Base-by-base conservation (phyloP, 2,888 invertebrate genomes). In the Pomacea canaliculata region DNA sequence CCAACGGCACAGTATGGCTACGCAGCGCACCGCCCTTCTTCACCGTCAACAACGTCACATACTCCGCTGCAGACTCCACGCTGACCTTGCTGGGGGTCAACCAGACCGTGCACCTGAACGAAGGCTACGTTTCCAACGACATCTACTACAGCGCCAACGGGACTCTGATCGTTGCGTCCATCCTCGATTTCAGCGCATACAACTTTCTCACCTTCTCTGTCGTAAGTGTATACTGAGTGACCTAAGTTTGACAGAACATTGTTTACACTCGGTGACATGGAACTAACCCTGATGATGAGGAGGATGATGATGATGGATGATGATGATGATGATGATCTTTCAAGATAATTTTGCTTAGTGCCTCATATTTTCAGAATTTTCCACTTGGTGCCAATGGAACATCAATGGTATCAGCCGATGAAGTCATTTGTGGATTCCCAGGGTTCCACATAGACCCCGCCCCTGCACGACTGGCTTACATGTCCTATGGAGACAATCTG, bases 341-440 rank as follows among this genome's bases (percentile, higher is more conserved):
- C 51, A 56, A 56, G 16, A 56, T 0, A 0, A 56, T 56, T 37
- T 37, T 37, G 37, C 37, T 37, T 5, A 60, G 60, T 60, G 60
- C 23, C 4, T 19, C 46, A 65, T 46, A 37, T 65, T 16, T 71
- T 13, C 75, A 84, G 84, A 67, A 73, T 12, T 84, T 78, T 59
- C 69, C 69, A 1, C 67, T 78, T 8, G 82, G 80, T 4, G 80
- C 79, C 5, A 79, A 73, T 37, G 70, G 79, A 51, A 82, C 81
- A 7, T 63, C 78, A 48, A 81, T 76, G 13, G 12, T 16, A 13
- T 69, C 73, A 13, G 65, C 74, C 13, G 81, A 82, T 19, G 74
- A 71, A 13, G 56, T 82, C n/a, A 81, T 82, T 63, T 80, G 80
- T 16, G 84, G 84, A 9, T 83, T 83, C 71, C 84, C 84, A 8